A percentile compares a stretch with the other conserved stretches of the same genome.
phyloP scores from a whole-genome alignment of 2,888 invertebrate genomes.

The Himalopsyche kuldschensis region DNA sequence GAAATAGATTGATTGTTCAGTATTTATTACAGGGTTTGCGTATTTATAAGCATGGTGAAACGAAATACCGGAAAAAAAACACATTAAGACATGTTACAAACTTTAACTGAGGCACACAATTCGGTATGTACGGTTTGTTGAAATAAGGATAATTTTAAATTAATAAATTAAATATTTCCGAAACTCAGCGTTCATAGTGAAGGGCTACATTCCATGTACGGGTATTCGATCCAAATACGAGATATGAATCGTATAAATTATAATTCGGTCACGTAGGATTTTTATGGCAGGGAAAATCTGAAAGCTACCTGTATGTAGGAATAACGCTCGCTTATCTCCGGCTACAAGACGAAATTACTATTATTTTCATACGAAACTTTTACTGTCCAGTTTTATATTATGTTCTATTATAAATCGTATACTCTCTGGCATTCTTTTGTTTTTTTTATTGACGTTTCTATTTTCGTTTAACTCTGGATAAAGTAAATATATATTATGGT shows the following conservation, averaged over 20 bases:
- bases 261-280: slow-evolving; percentile 23
- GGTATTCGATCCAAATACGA: not conserved
- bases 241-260: slow-evolving; percentile 9
- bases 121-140: too few relatives aligned
- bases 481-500: too few relatives aligned
- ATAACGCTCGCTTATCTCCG: not conserved
- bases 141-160: too few relatives aligned
- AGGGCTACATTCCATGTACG: not conserved
- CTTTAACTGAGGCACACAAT: too few relatives aligned
- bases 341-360: not conserved
- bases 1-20: too few relatives aligned
- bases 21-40: too few relatives aligned
- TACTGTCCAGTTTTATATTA: not conserved
- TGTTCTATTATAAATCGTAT: not conserved
- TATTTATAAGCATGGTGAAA: too few relatives aligned
- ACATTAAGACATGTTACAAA: too few relatives aligned
- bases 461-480: too few relatives aligned
- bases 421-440: not conserved
- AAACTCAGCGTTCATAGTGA: not conserved
- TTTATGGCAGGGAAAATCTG: slow-evolving; percentile 12
- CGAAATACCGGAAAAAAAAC: too few relatives aligned
- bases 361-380: not conserved
- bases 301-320: not conserved
- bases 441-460: not conserved
- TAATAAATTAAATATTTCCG: too few relatives aligned